Evolutionary conservation across 2,797 vertebrate genomes (phyloP).

Genomic region (Lagocephalus sceleratus): DNA sequence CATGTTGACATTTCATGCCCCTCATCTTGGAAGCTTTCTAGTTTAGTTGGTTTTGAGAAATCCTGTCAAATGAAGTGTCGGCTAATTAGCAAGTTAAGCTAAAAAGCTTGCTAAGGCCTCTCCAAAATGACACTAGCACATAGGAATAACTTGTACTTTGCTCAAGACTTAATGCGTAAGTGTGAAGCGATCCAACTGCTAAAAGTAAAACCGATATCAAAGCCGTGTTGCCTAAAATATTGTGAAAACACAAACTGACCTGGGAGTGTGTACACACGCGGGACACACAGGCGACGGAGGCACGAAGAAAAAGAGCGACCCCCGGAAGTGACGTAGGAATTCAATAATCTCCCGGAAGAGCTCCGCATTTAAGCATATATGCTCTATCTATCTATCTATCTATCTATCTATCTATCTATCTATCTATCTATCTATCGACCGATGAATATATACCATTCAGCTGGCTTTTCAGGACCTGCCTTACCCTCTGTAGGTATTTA

Average conservation of each 20-base stretch:
- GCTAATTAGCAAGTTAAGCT: slow-evolving; percentile 43
- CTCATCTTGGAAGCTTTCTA: neutral
- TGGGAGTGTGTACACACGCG: slow-evolving; percentile 70
- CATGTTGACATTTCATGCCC: no score
- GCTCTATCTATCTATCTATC: no score
- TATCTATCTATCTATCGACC: no score
- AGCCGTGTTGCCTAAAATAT: neutral
- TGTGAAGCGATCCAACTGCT: no score
- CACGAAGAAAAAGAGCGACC: slow-evolving; percentile 39
- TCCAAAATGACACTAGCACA: neutral
- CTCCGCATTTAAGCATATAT: neutral
- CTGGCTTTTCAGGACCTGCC: no score
- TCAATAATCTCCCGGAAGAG: slow-evolving; percentile 1
- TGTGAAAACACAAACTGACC: slow-evolving; percentile 41
- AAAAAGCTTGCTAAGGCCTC: slow-evolving; percentile 42
- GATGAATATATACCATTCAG: no score
- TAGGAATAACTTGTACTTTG: neutral
- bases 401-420: no score
- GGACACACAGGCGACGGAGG: slow-evolving; percentile 38
- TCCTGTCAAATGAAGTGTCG: slow-evolving; percentile 2
- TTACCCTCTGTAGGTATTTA: no score
- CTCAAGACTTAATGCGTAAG: no score
- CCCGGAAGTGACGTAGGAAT: slow-evolving; percentile 51
- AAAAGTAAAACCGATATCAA: rapidly evolving
- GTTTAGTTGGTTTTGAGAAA: neutral